phyloP scores from a whole-genome alignment of 2,113 vertebrate genomes.

The Chloropsis cyanopogon region DNA sequence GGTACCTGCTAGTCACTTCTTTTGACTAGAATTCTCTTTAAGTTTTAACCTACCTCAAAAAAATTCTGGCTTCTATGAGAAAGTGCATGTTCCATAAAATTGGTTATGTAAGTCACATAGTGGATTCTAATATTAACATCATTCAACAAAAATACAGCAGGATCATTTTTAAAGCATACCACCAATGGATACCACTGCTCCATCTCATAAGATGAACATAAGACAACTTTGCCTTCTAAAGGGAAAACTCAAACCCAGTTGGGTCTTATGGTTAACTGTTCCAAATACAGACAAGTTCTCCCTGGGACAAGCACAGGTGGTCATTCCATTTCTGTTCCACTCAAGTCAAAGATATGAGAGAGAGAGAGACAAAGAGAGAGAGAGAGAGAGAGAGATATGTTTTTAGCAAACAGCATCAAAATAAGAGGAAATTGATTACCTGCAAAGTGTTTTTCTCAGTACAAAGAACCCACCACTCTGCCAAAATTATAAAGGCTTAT shows the following conservation, averaged over 20 bases:
- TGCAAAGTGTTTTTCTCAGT: background rate
- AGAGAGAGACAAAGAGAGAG: background rate
- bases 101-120: fast-evolving
- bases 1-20: background rate
- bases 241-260: background rate
- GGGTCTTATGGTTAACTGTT: background rate
- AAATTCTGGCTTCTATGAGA: background rate
- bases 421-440: background rate
- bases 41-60: background rate
- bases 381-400: background rate
- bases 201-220: background rate
- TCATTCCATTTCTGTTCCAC: background rate
- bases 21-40: background rate
- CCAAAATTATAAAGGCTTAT: background rate
- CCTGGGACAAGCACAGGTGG: background rate
- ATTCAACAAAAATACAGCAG: background rate
- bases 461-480: background rate
- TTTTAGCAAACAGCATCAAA: background rate
- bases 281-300: background rate
- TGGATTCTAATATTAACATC: background rate
- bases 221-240: background rate
- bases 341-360: background rate
- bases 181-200: background rate
- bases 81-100: background rate
- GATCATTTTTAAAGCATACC: background rate